These are phyloP conservation scores for Phanerotoma sp. DNA, from an alignment of 2,888 invertebrate genomes.

Conservation along the genomic window DNA sequence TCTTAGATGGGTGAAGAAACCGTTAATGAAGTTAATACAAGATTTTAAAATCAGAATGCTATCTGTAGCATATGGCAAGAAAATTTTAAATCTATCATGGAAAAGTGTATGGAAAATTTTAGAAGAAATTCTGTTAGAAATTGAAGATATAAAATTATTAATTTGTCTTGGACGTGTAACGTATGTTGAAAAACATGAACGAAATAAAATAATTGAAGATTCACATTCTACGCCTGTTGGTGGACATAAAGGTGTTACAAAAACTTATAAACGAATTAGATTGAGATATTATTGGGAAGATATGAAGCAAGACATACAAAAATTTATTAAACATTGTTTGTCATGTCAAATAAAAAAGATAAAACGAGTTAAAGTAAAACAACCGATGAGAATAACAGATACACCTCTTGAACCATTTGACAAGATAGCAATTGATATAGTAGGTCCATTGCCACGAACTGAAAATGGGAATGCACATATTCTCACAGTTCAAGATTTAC, in stretches of 20 bases:
- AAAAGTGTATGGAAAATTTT: no score
- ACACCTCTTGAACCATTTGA: slow-evolving; percentile 30
- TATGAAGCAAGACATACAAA: no score
- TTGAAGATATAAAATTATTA: no score
- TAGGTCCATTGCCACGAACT: slow-evolving; percentile 21
- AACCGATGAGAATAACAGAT: no score
- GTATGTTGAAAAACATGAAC: neutral
- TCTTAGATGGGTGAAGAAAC: no score
- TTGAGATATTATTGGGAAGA: slow-evolving; percentile 18
- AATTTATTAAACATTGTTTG: no score
- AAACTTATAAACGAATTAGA: slow-evolving; percentile 13
- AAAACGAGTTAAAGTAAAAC: neutral
- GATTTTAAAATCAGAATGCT: no score
- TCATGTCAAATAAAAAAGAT: neutral
- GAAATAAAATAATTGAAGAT: slow-evolving; percentile 9
- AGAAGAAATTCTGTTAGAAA: no score
- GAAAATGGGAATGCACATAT: no score
- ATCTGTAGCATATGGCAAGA: no score
- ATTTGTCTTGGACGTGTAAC: neutral
- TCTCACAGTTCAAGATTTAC: slow-evolving; percentile 23
- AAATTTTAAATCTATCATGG: no score
- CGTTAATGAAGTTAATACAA: no score
- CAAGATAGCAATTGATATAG: slow-evolving; percentile 28
- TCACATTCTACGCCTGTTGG: slow-evolving; percentile 13
- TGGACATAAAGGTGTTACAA: slow-evolving; percentile 16